Percentiles rank a stretch among this genome's conserved stretches.
Conservation (phyloP, 2,113 vertebrate genomes). For the Bagarius yarrelli region DNA sequence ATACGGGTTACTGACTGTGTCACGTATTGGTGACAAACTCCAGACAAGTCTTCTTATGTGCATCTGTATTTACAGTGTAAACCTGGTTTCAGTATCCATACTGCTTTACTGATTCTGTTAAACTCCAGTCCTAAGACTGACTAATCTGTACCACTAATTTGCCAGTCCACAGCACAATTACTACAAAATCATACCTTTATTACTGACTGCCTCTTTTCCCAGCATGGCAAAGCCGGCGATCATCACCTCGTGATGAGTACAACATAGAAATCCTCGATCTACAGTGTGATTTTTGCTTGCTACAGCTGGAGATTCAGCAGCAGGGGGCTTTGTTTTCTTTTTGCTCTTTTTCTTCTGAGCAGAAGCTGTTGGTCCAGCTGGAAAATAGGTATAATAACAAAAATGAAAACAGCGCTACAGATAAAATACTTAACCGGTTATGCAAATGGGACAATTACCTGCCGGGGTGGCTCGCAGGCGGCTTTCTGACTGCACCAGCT, state of each 20-base stretch:
- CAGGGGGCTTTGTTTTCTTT: constrained; percentile 70
- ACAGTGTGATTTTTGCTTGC: constrained; percentile 59
- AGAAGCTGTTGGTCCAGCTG: constrained; percentile 49
- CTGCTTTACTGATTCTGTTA: neutral
- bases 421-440: neutral
- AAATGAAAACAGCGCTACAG: neutral
- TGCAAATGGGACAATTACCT: constrained; percentile 45
- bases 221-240: constrained; percentile 84
- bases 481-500: constrained; percentile 91
- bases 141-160: neutral
- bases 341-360: constrained; percentile 85
- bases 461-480: constrained; percentile 66
- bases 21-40: no score
- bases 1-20: no score
- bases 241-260: constrained; percentile 93
- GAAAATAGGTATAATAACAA: neutral
- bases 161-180: neutral
- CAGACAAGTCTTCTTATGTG: no score
- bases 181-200: constrained; percentile 56
- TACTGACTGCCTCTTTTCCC: constrained; percentile 54
- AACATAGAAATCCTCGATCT: constrained; percentile 89
- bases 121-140: neutral
- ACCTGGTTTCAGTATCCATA: neutral
- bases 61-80: neutral
- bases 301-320: constrained; percentile 26